Evolutionary conservation across 37 sponge, comb jelly and placozoan genomes (phyloP).

Genomic region (Lycopodina hypogea): DNA sequence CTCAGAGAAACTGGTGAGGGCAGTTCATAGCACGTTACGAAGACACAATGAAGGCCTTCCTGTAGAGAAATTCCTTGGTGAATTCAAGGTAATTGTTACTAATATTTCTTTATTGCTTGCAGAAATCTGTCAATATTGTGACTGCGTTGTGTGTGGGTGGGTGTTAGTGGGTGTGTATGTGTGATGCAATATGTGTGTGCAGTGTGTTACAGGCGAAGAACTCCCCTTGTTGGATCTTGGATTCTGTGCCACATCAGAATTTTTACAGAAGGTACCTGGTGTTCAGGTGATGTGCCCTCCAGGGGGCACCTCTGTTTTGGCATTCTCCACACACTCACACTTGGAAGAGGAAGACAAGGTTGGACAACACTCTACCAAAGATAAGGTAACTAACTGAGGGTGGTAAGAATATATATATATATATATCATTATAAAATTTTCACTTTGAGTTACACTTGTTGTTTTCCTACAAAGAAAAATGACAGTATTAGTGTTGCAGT

Average conservation of each 20-base stretch:
- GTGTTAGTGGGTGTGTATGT: background rate
- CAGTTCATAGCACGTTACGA: conserved; percentile 15
- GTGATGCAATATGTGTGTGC: background rate
- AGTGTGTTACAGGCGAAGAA: background rate
- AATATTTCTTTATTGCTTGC: background rate
- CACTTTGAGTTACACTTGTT: too few relatives aligned
- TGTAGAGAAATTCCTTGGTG: conserved; percentile 6
- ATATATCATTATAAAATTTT: too few relatives aligned
- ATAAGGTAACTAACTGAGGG: background rate
- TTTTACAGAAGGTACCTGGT: conserved; percentile 33
- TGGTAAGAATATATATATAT: too few relatives aligned
- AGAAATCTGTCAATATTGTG: background rate
- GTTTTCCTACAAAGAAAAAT: too few relatives aligned
- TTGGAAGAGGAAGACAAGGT: conserved; percentile 7
- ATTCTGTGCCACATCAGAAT: conserved; percentile 20
- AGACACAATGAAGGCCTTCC: conserved; percentile 34
- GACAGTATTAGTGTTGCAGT: too few relatives aligned
- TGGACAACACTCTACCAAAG: background rate
- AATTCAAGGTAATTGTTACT: conserved; percentile 32
- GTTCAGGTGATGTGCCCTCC: conserved; percentile 34
- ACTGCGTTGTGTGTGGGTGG: background rate
- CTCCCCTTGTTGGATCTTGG: conserved; percentile 36
- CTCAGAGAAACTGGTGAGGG: conserved; percentile 16
- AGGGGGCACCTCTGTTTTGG: conserved; percentile 3
- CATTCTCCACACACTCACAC: conserved; percentile 7